These are phyloP conservation scores for Nestor notabilis DNA, from an alignment of 2,113 vertebrate species.

Conservation along the genomic window DNA sequence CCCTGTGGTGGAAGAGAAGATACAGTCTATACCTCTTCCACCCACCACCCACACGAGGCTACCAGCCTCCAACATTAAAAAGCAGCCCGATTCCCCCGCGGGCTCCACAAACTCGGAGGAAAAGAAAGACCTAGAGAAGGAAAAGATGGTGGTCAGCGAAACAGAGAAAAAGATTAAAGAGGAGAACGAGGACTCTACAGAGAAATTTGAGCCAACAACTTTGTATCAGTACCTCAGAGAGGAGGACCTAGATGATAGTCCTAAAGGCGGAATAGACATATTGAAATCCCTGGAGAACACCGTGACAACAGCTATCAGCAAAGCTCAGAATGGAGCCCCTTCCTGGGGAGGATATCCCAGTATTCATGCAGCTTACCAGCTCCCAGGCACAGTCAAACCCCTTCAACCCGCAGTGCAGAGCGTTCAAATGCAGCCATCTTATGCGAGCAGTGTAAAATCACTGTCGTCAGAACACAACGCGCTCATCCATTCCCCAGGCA, in stretches of 20 bases:
- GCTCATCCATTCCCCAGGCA: conserved; percentile 86
- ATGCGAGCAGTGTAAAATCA: conserved; percentile 81
- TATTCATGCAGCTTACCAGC: conserved; percentile 98
- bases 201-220: conserved; percentile 82
- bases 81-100: conserved; percentile 84
- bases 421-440: conserved; percentile 89
- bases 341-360: conserved; percentile 99
- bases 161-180: conserved; percentile 91
- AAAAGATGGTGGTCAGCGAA: conserved; percentile 65
- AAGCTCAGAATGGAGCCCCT: conserved; percentile 95
- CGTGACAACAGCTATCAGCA: conserved; percentile 96
- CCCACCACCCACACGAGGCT: conserved; percentile 91
- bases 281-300: conserved; percentile 97
- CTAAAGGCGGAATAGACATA: conserved; percentile 94
- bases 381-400: conserved; percentile 88
- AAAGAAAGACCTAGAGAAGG: conserved; percentile 80
- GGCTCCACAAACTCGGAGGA: conserved; percentile 79
- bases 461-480: conserved; percentile 83
- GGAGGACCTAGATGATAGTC: conserved; percentile 93
- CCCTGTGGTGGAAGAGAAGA: conserved; percentile 92
- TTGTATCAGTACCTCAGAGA: conserved; percentile 94
- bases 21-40: conserved; percentile 96
- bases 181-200: conserved; percentile 85
- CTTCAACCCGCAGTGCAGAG: conserved; percentile 84
- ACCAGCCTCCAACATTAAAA: conserved; percentile 83